Percentiles rank a stretch among this genome's conserved stretches.
Conservation (phyloP, 92 coral and sea anemone genomes). For the Phenganax stokvisi region DNA sequence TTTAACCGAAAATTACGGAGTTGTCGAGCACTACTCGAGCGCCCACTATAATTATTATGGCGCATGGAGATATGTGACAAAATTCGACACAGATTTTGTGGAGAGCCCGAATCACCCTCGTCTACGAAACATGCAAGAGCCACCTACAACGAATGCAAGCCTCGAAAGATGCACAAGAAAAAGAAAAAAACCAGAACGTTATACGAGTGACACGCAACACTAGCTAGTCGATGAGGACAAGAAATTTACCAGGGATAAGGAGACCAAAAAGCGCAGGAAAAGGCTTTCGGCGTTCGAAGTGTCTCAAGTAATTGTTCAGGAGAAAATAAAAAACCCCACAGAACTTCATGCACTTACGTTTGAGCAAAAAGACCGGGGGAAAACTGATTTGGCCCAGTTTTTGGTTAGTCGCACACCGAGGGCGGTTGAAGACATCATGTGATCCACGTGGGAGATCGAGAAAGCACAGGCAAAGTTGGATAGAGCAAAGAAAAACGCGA, state of each 20-base stretch:
- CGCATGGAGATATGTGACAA: constrained; percentile 32
- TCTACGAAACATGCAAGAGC: not conserved
- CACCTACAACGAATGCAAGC: not conserved
- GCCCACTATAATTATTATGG: constrained; percentile 36
- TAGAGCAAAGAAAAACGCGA: constrained; percentile 16
- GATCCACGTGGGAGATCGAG: constrained; percentile 38
- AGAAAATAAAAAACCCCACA: not conserved
- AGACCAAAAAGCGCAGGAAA: constrained; percentile 19
- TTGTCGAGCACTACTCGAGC: constrained; percentile 6
- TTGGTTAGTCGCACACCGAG: constrained; percentile 36
- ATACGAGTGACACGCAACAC: not conserved
- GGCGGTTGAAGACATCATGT: constrained; percentile 36
- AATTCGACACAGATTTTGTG: not conserved
- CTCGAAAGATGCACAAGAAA: not conserved
- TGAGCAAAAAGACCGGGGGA: constrained; percentile 47
- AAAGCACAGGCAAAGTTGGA: constrained; percentile 7
- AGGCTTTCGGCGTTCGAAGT: constrained; percentile 32
- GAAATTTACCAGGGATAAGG: not conserved
- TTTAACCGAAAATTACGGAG: constrained; percentile 10
- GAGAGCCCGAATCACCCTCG: constrained; percentile 29
- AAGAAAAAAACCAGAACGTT: not conserved
- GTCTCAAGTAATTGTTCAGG: constrained; percentile 20
- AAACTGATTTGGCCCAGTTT: constrained; percentile 43
- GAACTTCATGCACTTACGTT: constrained; percentile 35
- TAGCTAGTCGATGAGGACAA: not conserved